A percentile compares a stretch with the other conserved stretches of the same genome.
Conservation (phyloP, 2,113 vertebrate genomes). For the Physeter macrocephalus region DNA sequence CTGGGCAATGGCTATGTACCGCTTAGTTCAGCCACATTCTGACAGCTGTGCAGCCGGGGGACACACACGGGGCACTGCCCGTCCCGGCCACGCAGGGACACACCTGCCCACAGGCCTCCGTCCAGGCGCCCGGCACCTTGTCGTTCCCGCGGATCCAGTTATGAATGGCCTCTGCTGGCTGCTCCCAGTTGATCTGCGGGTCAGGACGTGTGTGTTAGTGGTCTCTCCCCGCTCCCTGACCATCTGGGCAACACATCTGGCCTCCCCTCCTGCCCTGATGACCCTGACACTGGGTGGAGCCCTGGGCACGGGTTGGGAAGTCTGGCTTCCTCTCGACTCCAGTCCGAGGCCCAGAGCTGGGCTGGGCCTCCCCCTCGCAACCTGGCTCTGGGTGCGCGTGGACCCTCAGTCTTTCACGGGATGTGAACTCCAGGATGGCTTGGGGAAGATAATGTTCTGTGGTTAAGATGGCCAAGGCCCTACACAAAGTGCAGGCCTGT, state of each 20-base stretch:
- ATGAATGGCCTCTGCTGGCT: constrained; percentile 86
- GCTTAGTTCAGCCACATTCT: background rate
- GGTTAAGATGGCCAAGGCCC: background rate
- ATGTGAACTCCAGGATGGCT: background rate
- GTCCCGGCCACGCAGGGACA: background rate
- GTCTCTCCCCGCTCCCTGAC: background rate
- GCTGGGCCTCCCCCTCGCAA: background rate
- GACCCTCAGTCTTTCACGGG: background rate
- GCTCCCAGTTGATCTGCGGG: constrained; percentile 88
- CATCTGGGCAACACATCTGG: background rate
- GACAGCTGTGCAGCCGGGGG: background rate
- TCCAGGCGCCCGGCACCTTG: constrained; percentile 90
- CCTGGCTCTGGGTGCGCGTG: background rate
- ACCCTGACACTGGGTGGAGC: no score
- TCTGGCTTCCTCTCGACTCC: background rate
- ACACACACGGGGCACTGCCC: background rate
- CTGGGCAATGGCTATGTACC: background rate
- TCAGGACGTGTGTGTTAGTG: background rate
- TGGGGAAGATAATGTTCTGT: background rate
- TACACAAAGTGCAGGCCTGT: background rate
- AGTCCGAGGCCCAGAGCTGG: background rate
- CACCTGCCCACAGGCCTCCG: constrained; percentile 87
- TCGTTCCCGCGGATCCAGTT: constrained; percentile 93
- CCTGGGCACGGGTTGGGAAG: background rate
- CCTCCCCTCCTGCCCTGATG: background rate